These are phyloP conservation scores for Exocentrus adspersus DNA, from an alignment of 2,888 invertebrate species.

Conservation along the genomic window DNA sequence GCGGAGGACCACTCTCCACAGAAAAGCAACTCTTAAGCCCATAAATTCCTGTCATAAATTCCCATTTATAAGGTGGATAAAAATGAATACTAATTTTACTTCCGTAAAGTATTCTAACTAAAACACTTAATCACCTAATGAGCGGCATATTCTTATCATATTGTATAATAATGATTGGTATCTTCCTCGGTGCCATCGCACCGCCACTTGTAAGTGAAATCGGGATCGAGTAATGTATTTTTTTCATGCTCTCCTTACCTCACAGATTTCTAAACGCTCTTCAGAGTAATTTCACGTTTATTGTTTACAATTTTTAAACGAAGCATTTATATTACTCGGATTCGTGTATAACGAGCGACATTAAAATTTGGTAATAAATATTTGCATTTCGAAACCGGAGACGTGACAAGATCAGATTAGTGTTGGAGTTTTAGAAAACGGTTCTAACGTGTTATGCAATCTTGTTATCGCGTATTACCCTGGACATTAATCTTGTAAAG, in stretches of 20 bases:
- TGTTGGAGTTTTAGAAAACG: constrained; percentile 14
- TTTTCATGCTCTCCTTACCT: constrained; percentile 5
- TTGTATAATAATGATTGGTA: too few species aligned
- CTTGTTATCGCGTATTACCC: constrained; percentile 26
- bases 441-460: constrained; percentile 22
- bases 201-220: constrained; percentile 25
- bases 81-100: too few species aligned
- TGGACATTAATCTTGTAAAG: constrained; percentile 24
- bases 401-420: constrained; percentile 18
- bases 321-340: background rate
- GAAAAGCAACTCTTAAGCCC: too few species aligned
- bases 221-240: constrained; percentile 2
- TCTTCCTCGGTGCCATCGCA: too few species aligned
- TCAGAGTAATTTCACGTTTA: background rate
- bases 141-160: too few species aligned
- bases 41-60: too few species aligned
- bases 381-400: constrained; percentile 27
- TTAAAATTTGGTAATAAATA: constrained; percentile 30
- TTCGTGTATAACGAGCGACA: constrained; percentile 1
- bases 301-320: background rate
- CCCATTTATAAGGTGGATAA: too few species aligned
- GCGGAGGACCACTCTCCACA: too few species aligned
- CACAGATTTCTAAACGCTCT: background rate
- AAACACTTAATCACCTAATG: too few species aligned
- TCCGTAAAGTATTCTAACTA: too few species aligned